phyloP scores from a whole-genome alignment of 2,888 invertebrate genomes.

The Melanchra persicariae region DNA sequence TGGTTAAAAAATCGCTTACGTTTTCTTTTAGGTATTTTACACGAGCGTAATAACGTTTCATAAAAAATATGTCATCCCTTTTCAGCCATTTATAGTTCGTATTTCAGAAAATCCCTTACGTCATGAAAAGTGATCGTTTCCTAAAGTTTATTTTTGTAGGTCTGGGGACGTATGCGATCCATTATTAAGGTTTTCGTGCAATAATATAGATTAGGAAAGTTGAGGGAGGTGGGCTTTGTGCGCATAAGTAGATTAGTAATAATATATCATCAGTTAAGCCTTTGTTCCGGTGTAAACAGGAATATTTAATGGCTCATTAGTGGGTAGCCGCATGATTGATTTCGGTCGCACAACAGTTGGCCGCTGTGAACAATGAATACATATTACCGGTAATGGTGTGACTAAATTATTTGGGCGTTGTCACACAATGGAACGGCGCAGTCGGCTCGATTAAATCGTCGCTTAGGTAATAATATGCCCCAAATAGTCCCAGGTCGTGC shows the following conservation, averaged over 20 bases:
- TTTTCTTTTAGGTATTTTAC: constrained; percentile 36
- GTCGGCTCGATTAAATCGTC: constrained; percentile 15
- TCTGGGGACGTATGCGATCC: constrained; percentile 21
- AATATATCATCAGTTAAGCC: constrained; percentile 27
- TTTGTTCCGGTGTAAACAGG: constrained; percentile 36
- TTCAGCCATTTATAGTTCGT: constrained; percentile 54
- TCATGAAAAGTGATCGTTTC: constrained; percentile 49
- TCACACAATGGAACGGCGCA: constrained; percentile 21
- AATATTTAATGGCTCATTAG: constrained; percentile 48
- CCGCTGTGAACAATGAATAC: constrained; percentile 44
- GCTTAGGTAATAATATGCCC: constrained; percentile 31
- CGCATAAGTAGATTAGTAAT: constrained; percentile 38
- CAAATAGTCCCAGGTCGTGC: constrained; percentile 17
- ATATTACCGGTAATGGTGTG: constrained; percentile 32
- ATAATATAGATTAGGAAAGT: constrained; percentile 45
- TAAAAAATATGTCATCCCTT: constrained; percentile 61
- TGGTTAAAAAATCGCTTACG: constrained; percentile 4
- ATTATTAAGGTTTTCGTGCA: constrained; percentile 42
- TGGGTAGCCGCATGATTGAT: constrained; percentile 39
- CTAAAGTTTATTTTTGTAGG: constrained; percentile 50
- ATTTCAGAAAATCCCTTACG: constrained; percentile 60
- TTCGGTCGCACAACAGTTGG: constrained; percentile 40
- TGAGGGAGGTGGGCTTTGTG: constrained; percentile 19
- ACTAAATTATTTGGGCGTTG: constrained; percentile 42
- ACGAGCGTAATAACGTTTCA: constrained; percentile 39